These are phyloP conservation scores for Hirundichthys speculiger DNA, from an alignment of 2,113 vertebrate species.

Conservation along the genomic window DNA sequence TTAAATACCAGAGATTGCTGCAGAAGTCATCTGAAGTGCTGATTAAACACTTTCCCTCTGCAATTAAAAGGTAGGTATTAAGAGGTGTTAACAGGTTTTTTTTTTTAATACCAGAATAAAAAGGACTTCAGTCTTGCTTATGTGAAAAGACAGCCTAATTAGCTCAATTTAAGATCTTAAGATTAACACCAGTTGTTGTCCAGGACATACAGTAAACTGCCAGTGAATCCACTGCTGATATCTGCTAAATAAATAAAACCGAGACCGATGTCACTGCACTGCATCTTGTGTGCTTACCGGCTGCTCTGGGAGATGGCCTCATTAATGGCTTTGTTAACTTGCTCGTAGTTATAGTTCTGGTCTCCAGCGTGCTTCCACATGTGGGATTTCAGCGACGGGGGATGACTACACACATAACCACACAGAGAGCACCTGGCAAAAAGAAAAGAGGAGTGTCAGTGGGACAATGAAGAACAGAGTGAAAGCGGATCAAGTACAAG, in stretches of 20 bases:
- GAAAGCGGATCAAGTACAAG: slow-evolving; percentile 34
- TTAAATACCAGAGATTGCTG: no score
- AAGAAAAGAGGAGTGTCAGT: neutral
- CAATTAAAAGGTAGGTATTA: no score
- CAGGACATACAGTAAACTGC: no score
- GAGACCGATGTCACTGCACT: neutral
- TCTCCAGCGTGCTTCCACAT: slow-evolving; percentile 99
- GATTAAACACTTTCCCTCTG: no score
- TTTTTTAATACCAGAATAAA: no score
- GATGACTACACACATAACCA: slow-evolving; percentile 97
- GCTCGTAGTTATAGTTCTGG: slow-evolving; percentile 98
- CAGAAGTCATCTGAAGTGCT: no score
- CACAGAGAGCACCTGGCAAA: slow-evolving; percentile 91
- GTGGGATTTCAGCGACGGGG: slow-evolving; percentile 96
- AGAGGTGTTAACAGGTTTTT: no score
- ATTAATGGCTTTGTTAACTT: slow-evolving; percentile 98
- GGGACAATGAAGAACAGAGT: neutral
- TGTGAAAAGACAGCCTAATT: neutral
- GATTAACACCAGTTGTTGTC: no score
- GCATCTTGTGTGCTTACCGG: slow-evolving; percentile 79
- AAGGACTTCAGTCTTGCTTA: neutral
- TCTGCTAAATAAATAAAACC: neutral
- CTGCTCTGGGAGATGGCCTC: slow-evolving; percentile 96
- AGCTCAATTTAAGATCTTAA: no score
- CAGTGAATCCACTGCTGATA: neutral